Conservation (phyloP, 2,113 vertebrate genomes). For the Sorex araneus region DNA sequence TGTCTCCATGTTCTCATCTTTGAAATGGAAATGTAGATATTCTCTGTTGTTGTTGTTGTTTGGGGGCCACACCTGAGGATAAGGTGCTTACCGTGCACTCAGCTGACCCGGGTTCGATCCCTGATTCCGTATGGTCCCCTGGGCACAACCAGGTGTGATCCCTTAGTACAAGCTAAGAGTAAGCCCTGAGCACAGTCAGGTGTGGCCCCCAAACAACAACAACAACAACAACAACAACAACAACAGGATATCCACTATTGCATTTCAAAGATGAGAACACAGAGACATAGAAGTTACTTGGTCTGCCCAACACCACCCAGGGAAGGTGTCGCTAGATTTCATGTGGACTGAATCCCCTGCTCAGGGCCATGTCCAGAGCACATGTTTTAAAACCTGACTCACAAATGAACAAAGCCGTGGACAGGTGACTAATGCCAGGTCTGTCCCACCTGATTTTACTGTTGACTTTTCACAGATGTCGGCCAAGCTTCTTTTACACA, state of each 20-base stretch:
- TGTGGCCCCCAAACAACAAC: too few species aligned
- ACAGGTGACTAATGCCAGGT: background rate
- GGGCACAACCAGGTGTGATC: too few species aligned
- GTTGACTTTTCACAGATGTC: background rate
- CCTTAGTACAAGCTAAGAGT: too few species aligned
- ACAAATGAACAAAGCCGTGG: background rate
- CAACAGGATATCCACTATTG: background rate
- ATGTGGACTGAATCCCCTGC: background rate
- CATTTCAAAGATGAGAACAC: conserved; percentile 25
- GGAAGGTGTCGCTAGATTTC: background rate
- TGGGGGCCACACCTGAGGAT: too few species aligned
- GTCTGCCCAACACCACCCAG: background rate
- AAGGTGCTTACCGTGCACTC: too few species aligned
- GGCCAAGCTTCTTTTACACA: background rate
- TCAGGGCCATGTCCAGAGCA: background rate
- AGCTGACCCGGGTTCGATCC: too few species aligned
- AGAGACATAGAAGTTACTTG: background rate
- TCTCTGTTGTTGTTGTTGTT: too few species aligned
- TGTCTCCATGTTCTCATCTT: too few species aligned
- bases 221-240: too few species aligned
- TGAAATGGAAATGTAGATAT: too few species aligned
- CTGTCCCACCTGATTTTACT: background rate
- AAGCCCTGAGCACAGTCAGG: too few species aligned
- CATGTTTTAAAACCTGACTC: background rate
- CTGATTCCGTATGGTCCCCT: too few species aligned